Evolutionary conservation across 35 echinoderm and acorn worm species (phyloP), one percentile per base, ranked within the genome.

Genomic region (Ophiothrix spiculata): DNA sequence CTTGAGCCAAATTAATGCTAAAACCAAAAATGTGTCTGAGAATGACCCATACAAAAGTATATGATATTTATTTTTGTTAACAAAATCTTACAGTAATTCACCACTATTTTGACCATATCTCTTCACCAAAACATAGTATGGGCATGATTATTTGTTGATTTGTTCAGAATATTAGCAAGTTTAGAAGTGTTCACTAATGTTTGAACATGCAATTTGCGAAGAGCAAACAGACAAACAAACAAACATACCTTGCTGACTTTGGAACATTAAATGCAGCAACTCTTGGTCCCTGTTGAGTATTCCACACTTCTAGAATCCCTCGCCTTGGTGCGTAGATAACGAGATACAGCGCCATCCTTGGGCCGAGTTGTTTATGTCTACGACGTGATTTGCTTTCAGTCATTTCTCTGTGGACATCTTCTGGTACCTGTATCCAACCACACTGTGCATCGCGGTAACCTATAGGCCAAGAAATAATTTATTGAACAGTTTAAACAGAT

Each of bases 401-500:
- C 31, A 84, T 84, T 39, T 92, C 90, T 29, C 88, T 35, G 46
- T 93, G 94, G 15, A 90, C 25, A 23, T 94, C 89, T 69, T 99
- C 96, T 4, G 60, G 75, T 16, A 99, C 96, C 40, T 94, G 89
- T 36, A 99, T 91, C 96, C 96, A 99, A 23, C 96, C 96, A 56
- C 96, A 99, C 74, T 99, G 96, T 12, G 96, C 96, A 90, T 99
- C 96, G 46, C 96, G 92, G 64, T 94, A 94, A 38, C 92, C 92
- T 94, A 23, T 1, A 39, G 41, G 8, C 36, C 25, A 32, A 79
- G 23, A 49, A n/a, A n/a, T n/a, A n/a, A n/a, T n/a, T n/a, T n/a
- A n/a, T n/a, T n/a, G n/a, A n/a, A n/a, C n/a, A n/a, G n/a, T n/a
- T n/a, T n/a, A n/a, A n/a, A n/a, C n/a, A n/a, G n/a, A n/a, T n/a